Percentiles rank a stretch among this genome's conserved stretches.
These are phyloP conservation scores for Listronotus bonariensis DNA, from an alignment of 1,140 invertebrate genomes.

Conservation along the genomic window DNA sequence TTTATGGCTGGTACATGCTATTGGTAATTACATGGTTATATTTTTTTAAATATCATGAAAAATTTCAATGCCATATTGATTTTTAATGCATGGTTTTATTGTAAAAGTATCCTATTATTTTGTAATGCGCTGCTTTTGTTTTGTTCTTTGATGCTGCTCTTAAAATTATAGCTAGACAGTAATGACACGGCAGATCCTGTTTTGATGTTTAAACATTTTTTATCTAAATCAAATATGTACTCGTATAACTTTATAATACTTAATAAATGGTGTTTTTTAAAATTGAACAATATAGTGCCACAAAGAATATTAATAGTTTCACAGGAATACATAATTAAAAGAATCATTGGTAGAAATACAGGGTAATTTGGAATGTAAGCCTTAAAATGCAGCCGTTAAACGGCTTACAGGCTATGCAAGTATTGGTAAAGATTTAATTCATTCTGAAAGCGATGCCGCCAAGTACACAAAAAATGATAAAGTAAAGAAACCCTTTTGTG, in stretches of 20 bases:
- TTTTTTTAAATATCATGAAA: conserved; percentile 28
- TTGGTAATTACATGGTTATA: conserved; percentile 20
- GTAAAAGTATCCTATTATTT: conserved; percentile 30
- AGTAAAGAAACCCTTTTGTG: no score
- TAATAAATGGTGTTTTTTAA: background rate
- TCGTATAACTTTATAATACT: no score
- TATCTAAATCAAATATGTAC: background rate
- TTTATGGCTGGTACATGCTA: conserved; percentile 20
- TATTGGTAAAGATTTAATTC: no score
- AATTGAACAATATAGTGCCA: no score
- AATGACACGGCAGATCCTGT: conserved; percentile 10
- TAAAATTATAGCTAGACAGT: conserved; percentile 14
- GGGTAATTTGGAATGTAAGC: no score
- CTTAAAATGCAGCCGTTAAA: no score
- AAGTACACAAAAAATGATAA: no score
- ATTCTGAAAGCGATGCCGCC: no score
- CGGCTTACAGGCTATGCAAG: no score
- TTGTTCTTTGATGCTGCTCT: conserved; percentile 4
- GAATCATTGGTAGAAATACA: no score
- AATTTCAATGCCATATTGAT: conserved; percentile 28
- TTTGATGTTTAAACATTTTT: background rate
- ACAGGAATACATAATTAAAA: background rate
- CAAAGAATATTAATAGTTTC: background rate
- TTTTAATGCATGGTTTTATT: conserved; percentile 25
- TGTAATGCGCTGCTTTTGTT: conserved; percentile 17